Evolutionary conservation across 2,888 invertebrate species (phyloP).

Genomic region (Rhagonycha fulva): DNA sequence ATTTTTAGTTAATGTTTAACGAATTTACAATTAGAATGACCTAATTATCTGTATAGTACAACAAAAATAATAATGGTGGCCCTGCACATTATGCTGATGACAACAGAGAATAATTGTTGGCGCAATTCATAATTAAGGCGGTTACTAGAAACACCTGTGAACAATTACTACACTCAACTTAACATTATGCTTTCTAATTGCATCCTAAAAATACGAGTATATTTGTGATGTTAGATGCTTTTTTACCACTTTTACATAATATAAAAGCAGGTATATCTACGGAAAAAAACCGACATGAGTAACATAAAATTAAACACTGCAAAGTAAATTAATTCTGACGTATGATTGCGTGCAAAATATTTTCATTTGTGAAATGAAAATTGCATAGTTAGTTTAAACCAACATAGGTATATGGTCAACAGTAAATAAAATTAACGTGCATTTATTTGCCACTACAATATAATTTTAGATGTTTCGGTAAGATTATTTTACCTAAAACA

Average conservation of each 20-base stretch:
- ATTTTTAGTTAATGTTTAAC: neutral
- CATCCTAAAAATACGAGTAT: neutral
- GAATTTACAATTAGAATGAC: neutral
- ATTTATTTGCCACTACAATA: neutral
- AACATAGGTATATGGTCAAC: neutral
- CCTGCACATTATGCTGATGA: conserved; percentile 24
- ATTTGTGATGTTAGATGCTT: neutral
- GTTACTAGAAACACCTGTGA: conserved; percentile 33
- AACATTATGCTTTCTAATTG: neutral
- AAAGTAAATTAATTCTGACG: neutral
- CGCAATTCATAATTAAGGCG: conserved; percentile 33
- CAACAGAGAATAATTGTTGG: conserved; percentile 22
- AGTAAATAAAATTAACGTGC: neutral
- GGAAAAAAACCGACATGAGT: neutral
- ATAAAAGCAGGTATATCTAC: neutral
- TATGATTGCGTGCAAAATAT: neutral
- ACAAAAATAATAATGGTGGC: conserved; percentile 17
- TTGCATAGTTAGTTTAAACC: neutral
- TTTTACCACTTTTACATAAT: neutral
- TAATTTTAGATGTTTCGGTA: neutral
- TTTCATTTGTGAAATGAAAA: neutral
- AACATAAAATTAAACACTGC: neutral
- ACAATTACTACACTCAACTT: conserved; percentile 32
- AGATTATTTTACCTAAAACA: conserved; percentile 1
- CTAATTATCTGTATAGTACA: neutral